phyloP scores from a whole-genome alignment of 1,140 invertebrate species.

The Cydia strobilella region DNA sequence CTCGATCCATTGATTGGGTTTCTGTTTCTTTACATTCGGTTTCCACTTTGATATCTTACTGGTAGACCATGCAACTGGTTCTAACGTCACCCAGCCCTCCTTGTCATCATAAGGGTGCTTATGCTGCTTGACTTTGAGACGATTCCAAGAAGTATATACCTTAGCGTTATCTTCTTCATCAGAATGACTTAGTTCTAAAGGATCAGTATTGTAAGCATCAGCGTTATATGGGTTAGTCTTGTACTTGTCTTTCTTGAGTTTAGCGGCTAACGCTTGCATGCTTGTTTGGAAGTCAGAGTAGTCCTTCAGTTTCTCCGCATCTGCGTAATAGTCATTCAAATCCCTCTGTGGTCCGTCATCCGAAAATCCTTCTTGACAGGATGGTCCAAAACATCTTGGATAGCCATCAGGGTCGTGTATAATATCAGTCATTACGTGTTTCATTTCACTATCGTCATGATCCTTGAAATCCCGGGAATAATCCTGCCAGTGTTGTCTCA shows the following conservation, averaged over 20 bases:
- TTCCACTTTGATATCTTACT: slow-evolving; percentile 91
- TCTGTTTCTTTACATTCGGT: slow-evolving; percentile 80
- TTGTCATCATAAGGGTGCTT: slow-evolving; percentile 84
- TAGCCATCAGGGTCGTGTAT: slow-evolving; percentile 59
- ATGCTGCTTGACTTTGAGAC: slow-evolving; percentile 78
- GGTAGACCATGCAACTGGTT: slow-evolving; percentile 88
- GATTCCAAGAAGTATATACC: slow-evolving; percentile 77
- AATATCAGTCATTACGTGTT: slow-evolving; percentile 74
- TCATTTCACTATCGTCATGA: slow-evolving; percentile 65
- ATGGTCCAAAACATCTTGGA: slow-evolving; percentile 74
- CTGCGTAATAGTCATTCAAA: slow-evolving; percentile 81
- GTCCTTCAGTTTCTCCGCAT: slow-evolving; percentile 81
- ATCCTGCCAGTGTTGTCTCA: slow-evolving; percentile 46
- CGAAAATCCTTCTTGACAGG: slow-evolving; percentile 70
- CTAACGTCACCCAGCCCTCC: slow-evolving; percentile 88
- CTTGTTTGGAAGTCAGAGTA: slow-evolving; percentile 75
- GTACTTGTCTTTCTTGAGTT: slow-evolving; percentile 62
- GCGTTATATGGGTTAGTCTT: slow-evolving; percentile 48
- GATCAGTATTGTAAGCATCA: slow-evolving; percentile 41
- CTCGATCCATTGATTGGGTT: slow-evolving; percentile 69
- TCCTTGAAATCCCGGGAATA: slow-evolving; percentile 42
- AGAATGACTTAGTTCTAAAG: slow-evolving; percentile 56
- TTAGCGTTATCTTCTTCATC: slow-evolving; percentile 64
- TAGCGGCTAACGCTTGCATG: slow-evolving; percentile 71
- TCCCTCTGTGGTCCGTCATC: slow-evolving; percentile 74